phyloP scores from a whole-genome alignment of 1,140 invertebrate species.

The Notospermus geniculatus region DNA sequence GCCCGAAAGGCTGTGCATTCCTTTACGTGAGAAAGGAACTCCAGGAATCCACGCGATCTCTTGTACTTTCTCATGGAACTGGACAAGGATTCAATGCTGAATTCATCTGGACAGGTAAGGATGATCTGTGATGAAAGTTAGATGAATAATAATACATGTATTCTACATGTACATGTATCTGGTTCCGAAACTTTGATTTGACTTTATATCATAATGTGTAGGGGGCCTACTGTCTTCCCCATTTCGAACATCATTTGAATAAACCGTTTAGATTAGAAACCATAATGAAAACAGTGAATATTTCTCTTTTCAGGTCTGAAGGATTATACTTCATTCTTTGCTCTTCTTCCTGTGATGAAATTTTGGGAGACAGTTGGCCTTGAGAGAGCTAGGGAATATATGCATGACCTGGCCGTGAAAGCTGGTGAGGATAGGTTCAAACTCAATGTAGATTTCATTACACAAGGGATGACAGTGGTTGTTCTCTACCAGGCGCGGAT shows the following conservation, averaged over 20 bases:
- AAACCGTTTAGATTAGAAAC: neutral
- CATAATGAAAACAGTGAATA: neutral
- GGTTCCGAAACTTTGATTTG: too few relatives aligned
- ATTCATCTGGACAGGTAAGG: slow-evolving; percentile 53
- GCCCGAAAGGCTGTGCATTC: slow-evolving; percentile 49
- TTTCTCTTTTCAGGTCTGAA: slow-evolving; percentile 40
- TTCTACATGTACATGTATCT: too few relatives aligned
- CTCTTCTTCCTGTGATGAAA: slow-evolving; percentile 43
- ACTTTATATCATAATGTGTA: too few relatives aligned
- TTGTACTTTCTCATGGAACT: slow-evolving; percentile 51
- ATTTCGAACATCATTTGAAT: neutral
- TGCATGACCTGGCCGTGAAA: slow-evolving; percentile 29
- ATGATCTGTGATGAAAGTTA: too few relatives aligned
- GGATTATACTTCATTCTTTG: slow-evolving; percentile 49
- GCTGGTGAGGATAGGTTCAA: too few relatives aligned
- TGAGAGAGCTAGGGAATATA: slow-evolving; percentile 37
- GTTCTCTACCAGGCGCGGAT: too few relatives aligned
- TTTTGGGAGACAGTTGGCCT: slow-evolving; percentile 42
- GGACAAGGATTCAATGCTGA: slow-evolving; percentile 51
- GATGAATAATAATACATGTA: too few relatives aligned
- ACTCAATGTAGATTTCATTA: too few relatives aligned
- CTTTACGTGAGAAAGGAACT: slow-evolving; percentile 43
- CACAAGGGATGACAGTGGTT: too few relatives aligned
- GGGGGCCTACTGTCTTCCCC: too few relatives aligned
- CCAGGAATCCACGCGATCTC: slow-evolving; percentile 34